A percentile compares a stretch with the other conserved stretches of the same genome.
phyloP scores from a whole-genome alignment of 2,797 vertebrate species.

The Dicrostonyx torquatus region DNA sequence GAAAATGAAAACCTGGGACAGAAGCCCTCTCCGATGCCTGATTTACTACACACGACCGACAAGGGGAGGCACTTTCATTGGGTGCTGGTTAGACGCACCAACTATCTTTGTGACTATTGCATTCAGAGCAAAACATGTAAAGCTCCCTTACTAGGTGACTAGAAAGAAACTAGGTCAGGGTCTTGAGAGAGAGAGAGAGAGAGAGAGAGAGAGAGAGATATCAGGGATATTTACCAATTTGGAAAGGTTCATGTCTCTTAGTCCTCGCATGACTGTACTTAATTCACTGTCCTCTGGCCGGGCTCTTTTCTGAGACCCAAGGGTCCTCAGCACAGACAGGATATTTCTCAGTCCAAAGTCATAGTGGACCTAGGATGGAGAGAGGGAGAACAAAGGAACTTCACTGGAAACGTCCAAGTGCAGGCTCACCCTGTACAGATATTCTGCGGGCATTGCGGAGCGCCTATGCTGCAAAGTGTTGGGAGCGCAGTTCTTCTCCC shows the following conservation, averaged over 20 bases:
- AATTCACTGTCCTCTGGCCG: conserved; percentile 86
- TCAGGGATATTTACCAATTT: conserved; percentile 83
- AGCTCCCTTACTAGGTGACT: not conserved
- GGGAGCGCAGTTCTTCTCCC: not conserved
- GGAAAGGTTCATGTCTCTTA: conserved; percentile 90
- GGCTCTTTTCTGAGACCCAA: conserved; percentile 87
- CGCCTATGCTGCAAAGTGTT: not conserved
- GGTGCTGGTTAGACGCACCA: not conserved
- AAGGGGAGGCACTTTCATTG: not conserved
- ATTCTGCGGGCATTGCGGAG: not conserved
- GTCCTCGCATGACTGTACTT: conserved; percentile 88
- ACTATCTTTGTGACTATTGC: not conserved
- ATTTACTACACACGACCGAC: not conserved
- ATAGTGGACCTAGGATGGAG: conserved; percentile 86
- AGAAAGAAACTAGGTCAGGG: not conserved
- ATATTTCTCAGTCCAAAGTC: conserved; percentile 90
- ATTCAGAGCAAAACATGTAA: not conserved
- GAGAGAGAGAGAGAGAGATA: not conserved
- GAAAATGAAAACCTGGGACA: not conserved
- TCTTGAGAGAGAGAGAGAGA: not conserved
- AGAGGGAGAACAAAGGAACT: not conserved
- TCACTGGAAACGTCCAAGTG: not conserved
- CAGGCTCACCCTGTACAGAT: not conserved
- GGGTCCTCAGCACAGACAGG: conserved; percentile 88
- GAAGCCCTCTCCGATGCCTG: not conserved